phyloP scores from a whole-genome alignment of 2,797 vertebrate species.

The Okamejei kenojei region DNA sequence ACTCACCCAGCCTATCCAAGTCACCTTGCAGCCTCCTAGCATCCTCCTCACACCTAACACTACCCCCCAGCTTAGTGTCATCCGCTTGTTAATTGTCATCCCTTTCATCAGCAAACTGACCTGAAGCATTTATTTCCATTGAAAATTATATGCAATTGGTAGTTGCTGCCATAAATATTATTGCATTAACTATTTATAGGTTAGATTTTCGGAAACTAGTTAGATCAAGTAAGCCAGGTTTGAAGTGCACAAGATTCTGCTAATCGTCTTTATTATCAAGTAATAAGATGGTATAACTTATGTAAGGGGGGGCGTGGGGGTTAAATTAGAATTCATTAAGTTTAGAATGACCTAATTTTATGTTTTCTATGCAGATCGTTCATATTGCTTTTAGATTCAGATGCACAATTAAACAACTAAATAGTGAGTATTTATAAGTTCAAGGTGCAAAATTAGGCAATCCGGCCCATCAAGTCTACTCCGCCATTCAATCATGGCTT shows the following conservation, averaged over 20 bases:
- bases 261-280: background rate
- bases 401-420: background rate
- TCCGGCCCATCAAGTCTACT: too few relatives aligned
- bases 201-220: background rate
- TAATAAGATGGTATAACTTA: background rate
- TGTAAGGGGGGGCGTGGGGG: background rate
- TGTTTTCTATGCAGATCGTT: background rate
- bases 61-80: too few relatives aligned
- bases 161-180: background rate
- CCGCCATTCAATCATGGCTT: too few relatives aligned
- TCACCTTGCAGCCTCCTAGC: too few relatives aligned
- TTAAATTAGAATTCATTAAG: background rate
- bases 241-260: background rate
- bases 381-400: background rate
- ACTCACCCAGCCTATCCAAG: too few relatives aligned
- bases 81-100: background rate
- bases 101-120: background rate
- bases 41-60: too few relatives aligned
- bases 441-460: too few relatives aligned
- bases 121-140: background rate
- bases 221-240: background rate
- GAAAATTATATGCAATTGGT: background rate
- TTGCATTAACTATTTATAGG: background rate
- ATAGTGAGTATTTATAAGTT: too few relatives aligned
- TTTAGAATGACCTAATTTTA: background rate